These are phyloP conservation scores for Trichacis sp. DNA, from an alignment of 2,888 invertebrate species.

Conservation along the genomic window DNA sequence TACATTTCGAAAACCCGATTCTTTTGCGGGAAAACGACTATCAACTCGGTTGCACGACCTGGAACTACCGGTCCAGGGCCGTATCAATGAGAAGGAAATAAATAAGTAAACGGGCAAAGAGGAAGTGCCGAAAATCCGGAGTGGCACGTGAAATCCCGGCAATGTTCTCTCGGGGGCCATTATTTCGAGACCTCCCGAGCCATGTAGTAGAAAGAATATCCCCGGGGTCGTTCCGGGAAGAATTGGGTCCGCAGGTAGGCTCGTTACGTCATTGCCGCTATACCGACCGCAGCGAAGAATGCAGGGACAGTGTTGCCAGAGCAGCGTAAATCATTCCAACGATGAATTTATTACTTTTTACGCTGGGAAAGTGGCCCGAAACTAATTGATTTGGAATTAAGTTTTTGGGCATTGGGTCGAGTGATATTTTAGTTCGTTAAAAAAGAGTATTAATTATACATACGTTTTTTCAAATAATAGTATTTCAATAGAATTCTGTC, in stretches of 20 bases:
- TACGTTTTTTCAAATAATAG: too few species aligned
- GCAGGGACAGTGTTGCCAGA: constrained; percentile 57
- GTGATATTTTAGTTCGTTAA: background rate
- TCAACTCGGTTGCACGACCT: constrained; percentile 37
- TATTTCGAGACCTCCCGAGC: constrained; percentile 4
- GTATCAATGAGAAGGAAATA: constrained; percentile 22
- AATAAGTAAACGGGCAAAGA: background rate
- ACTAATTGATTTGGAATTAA: too few species aligned
- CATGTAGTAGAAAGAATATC: constrained; percentile 16
- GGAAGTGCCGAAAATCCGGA: background rate
- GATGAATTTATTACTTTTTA: constrained; percentile 29
- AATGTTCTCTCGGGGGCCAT: too few species aligned
- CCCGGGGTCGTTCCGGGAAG: constrained; percentile 38
- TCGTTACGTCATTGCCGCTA: constrained; percentile 64
- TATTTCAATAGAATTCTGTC: too few species aligned
- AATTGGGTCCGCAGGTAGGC: constrained; percentile 65
- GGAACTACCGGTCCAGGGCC: constrained; percentile 41
- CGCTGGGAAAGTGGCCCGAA: constrained; percentile 6
- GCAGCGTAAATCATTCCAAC: constrained; percentile 45
- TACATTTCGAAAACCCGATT: too few species aligned
- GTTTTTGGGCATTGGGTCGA: constrained; percentile 6
- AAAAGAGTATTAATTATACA: too few species aligned
- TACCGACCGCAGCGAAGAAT: constrained; percentile 62
- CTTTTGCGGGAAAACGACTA: too few species aligned
- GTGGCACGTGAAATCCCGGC: too few species aligned